These are phyloP conservation scores for Pinctada fucata DNA, from an alignment of 2,888 invertebrate species.

Conservation along the genomic window DNA sequence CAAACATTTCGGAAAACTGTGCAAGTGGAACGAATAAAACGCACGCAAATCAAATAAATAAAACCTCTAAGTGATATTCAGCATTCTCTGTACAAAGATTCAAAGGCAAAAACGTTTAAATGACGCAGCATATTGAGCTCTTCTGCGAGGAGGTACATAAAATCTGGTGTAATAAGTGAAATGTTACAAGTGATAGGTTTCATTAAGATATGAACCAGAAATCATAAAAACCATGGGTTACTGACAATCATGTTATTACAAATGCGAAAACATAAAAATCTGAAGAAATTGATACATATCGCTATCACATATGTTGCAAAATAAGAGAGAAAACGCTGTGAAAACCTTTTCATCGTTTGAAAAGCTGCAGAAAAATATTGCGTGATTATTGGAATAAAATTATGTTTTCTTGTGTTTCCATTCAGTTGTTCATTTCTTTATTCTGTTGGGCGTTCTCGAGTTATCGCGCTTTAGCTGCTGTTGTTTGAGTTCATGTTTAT, in stretches of 20 bases:
- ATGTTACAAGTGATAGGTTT: background rate
- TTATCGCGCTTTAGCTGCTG: no score
- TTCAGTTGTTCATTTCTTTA: no score
- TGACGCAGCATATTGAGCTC: background rate
- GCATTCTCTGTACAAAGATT: background rate
- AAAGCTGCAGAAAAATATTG: no score
- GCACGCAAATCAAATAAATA: background rate
- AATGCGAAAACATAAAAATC: background rate
- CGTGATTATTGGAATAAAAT: no score
- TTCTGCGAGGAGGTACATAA: background rate
- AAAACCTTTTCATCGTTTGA: no score
- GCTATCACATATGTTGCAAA: background rate
- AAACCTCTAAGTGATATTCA: background rate
- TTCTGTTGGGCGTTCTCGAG: no score
- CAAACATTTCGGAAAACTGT: background rate
- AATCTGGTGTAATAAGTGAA: slow-evolving; percentile 1
- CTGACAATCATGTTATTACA: slow-evolving; percentile 1
- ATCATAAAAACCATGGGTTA: background rate
- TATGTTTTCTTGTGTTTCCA: no score
- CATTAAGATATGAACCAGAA: slow-evolving; percentile 3
- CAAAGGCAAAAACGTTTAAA: background rate
- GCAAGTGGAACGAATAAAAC: background rate
- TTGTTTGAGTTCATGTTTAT: no score
- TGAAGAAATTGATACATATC: background rate
- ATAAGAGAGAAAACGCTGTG: no score